A percentile compares a stretch with the other conserved stretches of the same genome.
phyloP scores from a whole-genome alignment of 1,140 invertebrate genomes.

The Lasioglossum baleicum region DNA sequence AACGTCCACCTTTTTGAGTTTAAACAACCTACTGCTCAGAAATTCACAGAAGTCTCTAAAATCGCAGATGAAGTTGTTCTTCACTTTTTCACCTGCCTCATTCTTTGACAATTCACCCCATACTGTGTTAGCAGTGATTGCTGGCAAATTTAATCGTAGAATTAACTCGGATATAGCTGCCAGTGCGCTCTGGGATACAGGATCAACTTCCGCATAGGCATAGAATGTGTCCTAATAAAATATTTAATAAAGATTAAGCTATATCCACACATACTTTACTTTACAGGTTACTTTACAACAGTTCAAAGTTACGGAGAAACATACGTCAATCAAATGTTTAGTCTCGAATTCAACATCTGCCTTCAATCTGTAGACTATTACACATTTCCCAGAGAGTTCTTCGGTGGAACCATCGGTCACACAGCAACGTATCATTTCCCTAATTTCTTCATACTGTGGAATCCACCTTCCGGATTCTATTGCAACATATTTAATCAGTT shows the following conservation, averaged over 20 bases:
- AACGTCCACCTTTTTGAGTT: conserved; percentile 4
- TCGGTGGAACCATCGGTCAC: conserved; percentile 79
- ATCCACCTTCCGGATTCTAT: conserved; percentile 81
- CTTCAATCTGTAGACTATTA: conserved; percentile 80
- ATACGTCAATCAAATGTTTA: conserved; percentile 80
- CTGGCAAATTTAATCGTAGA: conserved; percentile 75
- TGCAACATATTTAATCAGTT: conserved; percentile 27
- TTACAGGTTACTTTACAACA: background rate
- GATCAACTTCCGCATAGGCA: conserved; percentile 73
- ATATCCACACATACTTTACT: background rate
- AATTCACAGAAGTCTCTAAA: conserved; percentile 81
- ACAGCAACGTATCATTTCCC: conserved; percentile 77
- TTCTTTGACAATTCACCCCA: conserved; percentile 81
- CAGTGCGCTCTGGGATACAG: conserved; percentile 66
- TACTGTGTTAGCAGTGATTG: conserved; percentile 76
- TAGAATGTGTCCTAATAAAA: conserved; percentile 72
- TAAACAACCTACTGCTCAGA: conserved; percentile 75
- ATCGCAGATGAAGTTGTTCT: conserved; percentile 81
- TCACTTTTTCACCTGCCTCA: conserved; percentile 73
- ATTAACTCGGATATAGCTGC: conserved; percentile 78
- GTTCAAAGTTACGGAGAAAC: conserved; percentile 1
- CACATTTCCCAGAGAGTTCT: conserved; percentile 78
- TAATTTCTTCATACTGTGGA: conserved; percentile 66
- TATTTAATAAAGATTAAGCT: background rate
- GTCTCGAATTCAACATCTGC: conserved; percentile 78